Base-by-base conservation (phyloP, 2,113 vertebrate species). In the Heterotis niloticus region DNA sequence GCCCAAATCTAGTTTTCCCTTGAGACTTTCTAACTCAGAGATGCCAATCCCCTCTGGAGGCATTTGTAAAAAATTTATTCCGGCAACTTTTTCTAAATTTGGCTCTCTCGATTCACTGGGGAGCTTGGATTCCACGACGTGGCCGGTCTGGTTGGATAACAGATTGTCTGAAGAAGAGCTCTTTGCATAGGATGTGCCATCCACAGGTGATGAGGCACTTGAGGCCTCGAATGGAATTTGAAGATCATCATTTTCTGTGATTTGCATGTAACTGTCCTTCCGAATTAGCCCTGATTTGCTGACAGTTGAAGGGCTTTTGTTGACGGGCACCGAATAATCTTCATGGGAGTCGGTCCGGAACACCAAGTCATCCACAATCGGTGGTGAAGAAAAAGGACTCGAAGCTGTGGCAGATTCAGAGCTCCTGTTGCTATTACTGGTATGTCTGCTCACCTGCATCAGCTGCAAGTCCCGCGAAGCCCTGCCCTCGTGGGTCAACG, bases 1-100 rank as follows among this genome's bases (percentile, higher is more conserved):
- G 7, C 94, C 95, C 87, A 98, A 84, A 83, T 97, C 91, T 65
- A 98, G 82, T 72, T 76, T 93, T 54, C 90, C 60, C 0, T 88
- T 86, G 0, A 90, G 28, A 13, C 80, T 81, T 80, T 92, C 90
- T 0, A 91, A 62, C 23, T 92, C 85, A 0, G 86, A 79, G 64
- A 80, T 67, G 7, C 81, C 74, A 75, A 60, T 57, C 70, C 78
- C 76, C 73, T 87, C 85, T 0, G 81, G 69, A 0, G 90, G 87
- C 26, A 77, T 26, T 10, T 86, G 87, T 81, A 89, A 78, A 68
- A 91, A 90, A n/a, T 86, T 87, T 67, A 87, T 82, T 0, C 83
- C 77, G 0, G 89, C 87, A 54, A 85, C 76, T 0, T 82, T 85
- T 76, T 90, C 84, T 23, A 87, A 59, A 0, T 13, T 78, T 23